phyloP scores from a whole-genome alignment of 2,797 vertebrate genomes.

The Xerus rutilus region DNA sequence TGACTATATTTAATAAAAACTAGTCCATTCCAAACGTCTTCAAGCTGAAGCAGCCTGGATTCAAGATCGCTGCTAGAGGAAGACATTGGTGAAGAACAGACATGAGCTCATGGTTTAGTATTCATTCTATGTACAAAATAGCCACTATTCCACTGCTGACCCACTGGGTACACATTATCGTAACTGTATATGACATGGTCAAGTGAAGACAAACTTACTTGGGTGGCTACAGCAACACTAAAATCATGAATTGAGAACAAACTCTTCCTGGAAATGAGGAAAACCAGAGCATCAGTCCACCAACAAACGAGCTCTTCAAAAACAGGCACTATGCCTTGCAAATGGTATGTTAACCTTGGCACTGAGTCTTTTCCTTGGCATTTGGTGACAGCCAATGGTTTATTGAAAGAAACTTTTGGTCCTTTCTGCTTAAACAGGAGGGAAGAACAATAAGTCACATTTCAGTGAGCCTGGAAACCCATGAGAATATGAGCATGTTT shows the following conservation, averaged over 20 bases:
- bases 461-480: slow-evolving; percentile 32
- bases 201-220: not conserved
- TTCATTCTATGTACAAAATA: not conserved
- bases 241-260: not conserved
- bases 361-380: not conserved
- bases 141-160: not conserved
- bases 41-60: not conserved
- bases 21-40: not conserved
- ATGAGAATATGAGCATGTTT: not conserved
- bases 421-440: not conserved
- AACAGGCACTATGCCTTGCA: not conserved
- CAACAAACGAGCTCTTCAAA: not conserved
- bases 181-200: not conserved
- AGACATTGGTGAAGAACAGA: not conserved
- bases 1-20: not conserved
- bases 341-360: not conserved
- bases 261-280: not conserved
- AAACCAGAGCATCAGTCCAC: not conserved
- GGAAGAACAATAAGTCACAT: not conserved
- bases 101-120: not conserved
- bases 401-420: slow-evolving; percentile 4
- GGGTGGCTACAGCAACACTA: not conserved
- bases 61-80: not conserved
- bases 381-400: not conserved
- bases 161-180: not conserved